Base-by-base conservation (phyloP, 2,797 vertebrate genomes). In the Carduelis carduelis region DNA sequence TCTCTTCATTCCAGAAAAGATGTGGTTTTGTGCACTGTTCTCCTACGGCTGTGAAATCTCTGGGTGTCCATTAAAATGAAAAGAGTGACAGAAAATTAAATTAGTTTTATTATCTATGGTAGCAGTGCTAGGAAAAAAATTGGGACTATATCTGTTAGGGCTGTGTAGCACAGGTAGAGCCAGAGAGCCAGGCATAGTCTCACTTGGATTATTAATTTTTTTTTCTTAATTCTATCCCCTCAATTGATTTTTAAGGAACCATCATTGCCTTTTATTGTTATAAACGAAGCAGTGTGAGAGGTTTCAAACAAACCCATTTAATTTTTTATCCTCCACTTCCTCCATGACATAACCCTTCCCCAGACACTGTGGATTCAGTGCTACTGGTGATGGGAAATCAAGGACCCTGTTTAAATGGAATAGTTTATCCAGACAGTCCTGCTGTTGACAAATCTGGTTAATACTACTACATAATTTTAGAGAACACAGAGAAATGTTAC, bases 281-380 rank as follows among this genome's bases (percentile, higher is more conserved):
- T 24, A 82, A 88, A 86, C 83, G 66, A 60, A 74, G 52, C 37
- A 76, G 66, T 56, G 64, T 74, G 55, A 85, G 94, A 87, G 70
- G n/a, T 72, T 95, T 95, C 83, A 93, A 60, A 70, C 74, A 61
- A 93, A 92, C 50, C 16, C 60, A 63, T 91, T 91, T 79, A 8
- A 68, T 90, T 93, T 94, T 84, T 60, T 84, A 77, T 90, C 80
- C 53, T 79, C n/a, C 44, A 27, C 59, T 88, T 90, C 56, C 59
- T 56, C 68, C 57, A 28, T 63, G 79, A 44, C 59, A 66, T 44
- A 69, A 34, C 0, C 49, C 53, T 60, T 79, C 63, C 72, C 41
- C 41, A 81, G 76, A 72, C 59, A 30, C 59, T 57, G 7, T 5
- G 24, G 13, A 39, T 91, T 93, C 2, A 0, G 37, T 90, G 70